These are phyloP conservation scores for Chaetops frenatus DNA, from an alignment of 2,113 vertebrate genomes.

Conservation along the genomic window DNA sequence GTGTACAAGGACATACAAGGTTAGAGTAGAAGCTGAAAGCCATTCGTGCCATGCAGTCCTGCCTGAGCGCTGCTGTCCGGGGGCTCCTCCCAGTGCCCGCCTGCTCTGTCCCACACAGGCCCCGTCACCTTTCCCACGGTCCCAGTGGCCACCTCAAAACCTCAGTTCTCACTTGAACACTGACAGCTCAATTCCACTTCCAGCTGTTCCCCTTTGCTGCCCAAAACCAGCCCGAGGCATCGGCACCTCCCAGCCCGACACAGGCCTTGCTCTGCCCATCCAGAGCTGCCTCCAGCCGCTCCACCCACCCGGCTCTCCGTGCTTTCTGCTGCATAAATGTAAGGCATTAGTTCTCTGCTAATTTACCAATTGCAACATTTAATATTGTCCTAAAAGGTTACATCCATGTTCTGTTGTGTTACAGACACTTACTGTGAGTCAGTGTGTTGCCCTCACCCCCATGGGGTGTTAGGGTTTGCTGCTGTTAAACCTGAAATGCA, in stretches of 20 bases:
- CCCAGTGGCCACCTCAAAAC: fast-evolving
- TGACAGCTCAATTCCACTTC: background rate
- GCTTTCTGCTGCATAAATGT: background rate
- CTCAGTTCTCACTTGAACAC: background rate
- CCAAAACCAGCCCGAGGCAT: background rate
- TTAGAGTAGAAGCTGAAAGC: constrained; percentile 65
- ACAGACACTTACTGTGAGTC: background rate
- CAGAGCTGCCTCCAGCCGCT: background rate
- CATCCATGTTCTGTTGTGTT: background rate
- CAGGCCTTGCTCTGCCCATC: background rate
- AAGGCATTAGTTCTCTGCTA: constrained; percentile 23
- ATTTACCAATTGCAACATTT: background rate
- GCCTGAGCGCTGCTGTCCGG: background rate
- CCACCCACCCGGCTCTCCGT: background rate
- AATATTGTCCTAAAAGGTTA: background rate
- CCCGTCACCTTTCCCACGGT: background rate
- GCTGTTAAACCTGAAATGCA: background rate
- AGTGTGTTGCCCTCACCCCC: background rate
- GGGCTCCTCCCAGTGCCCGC: background rate
- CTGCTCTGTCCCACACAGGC: background rate
- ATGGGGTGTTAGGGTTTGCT: background rate
- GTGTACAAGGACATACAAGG: constrained; percentile 54
- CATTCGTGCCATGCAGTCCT: constrained; percentile 70
- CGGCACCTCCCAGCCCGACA: background rate
- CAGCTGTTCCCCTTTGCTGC: background rate